A percentile compares a stretch with the other conserved stretches of the same genome.
These are phyloP conservation scores for Phoeniculus purpureus DNA, from an alignment of 2,797 vertebrate genomes.

Conservation along the genomic window DNA sequence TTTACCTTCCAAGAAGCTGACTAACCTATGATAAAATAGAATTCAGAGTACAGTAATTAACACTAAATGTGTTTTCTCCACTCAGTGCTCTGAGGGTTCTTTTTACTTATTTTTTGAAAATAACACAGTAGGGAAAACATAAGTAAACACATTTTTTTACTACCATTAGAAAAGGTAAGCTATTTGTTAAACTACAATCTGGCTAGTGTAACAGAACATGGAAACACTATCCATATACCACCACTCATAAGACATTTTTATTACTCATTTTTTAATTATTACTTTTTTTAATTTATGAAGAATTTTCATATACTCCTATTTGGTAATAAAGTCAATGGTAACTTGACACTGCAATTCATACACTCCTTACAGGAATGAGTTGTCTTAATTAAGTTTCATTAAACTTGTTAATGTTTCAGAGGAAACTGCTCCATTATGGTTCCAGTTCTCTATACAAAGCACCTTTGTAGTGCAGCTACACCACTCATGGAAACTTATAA, in stretches of 20 bases:
- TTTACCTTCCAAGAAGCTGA: constrained; percentile 91
- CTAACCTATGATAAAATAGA: constrained; percentile 75
- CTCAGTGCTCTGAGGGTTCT: background rate
- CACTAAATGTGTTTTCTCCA: background rate
- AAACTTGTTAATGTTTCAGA: background rate
- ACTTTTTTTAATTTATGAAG: too few relatives aligned
- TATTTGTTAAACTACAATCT: background rate
- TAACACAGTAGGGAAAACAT: accelerated
- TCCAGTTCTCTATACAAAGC: background rate
- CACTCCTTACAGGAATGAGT: background rate
- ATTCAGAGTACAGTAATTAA: background rate
- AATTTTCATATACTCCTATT: background rate
- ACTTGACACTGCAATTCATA: background rate
- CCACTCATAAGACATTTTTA: background rate
- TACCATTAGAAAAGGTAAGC: background rate
- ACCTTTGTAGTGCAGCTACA: background rate
- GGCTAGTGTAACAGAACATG: background rate
- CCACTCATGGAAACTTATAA: background rate
- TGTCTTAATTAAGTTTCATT: background rate
- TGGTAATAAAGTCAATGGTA: background rate
- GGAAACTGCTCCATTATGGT: background rate
- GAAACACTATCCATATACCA: background rate
- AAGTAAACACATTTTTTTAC: background rate
- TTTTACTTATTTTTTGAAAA: background rate
- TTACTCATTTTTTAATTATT: too few relatives aligned